A percentile compares a stretch with the other conserved stretches of the same genome.
phyloP scores from a whole-genome alignment of 2,797 vertebrate genomes.

The Hippopotamyrus pictus region DNA sequence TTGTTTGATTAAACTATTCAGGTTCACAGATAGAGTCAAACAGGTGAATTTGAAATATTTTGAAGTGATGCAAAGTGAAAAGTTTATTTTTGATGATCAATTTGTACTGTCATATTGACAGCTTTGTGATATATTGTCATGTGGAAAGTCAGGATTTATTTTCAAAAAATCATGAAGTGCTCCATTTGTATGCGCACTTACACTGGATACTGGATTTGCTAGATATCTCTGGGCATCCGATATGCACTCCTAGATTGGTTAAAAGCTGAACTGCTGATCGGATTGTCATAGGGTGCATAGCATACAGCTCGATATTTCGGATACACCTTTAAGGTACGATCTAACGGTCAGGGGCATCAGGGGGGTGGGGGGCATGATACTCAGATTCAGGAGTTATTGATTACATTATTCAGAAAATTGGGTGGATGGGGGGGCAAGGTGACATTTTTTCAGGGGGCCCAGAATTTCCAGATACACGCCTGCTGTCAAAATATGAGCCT shows the following conservation, averaged over 20 bases:
- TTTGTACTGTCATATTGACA: neutral
- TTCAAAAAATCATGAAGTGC: neutral
- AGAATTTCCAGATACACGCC: neutral
- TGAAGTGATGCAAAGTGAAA: neutral
- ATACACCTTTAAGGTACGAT: neutral
- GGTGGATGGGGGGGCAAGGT: neutral
- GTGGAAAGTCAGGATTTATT: neutral
- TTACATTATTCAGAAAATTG: neutral
- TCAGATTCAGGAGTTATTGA: neutral
- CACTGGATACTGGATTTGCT: neutral
- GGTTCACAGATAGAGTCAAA: neutral
- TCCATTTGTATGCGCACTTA: neutral
- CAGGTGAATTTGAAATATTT: neutral
- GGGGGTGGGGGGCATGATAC: neutral
- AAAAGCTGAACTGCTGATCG: neutral
- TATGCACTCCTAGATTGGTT: neutral
- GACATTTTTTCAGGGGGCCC: neutral
- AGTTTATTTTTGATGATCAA: neutral
- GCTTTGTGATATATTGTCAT: neutral
- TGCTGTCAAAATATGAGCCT: neutral
- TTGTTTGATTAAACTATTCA: neutral
- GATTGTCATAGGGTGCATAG: neutral
- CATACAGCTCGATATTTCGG: neutral
- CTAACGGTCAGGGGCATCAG: neutral
- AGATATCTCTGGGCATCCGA: neutral